A percentile compares a stretch with the other conserved stretches of the same genome.
Evolutionary conservation across 2,888 invertebrate species (phyloP).

Genomic region (Tridacna gigas): DNA sequence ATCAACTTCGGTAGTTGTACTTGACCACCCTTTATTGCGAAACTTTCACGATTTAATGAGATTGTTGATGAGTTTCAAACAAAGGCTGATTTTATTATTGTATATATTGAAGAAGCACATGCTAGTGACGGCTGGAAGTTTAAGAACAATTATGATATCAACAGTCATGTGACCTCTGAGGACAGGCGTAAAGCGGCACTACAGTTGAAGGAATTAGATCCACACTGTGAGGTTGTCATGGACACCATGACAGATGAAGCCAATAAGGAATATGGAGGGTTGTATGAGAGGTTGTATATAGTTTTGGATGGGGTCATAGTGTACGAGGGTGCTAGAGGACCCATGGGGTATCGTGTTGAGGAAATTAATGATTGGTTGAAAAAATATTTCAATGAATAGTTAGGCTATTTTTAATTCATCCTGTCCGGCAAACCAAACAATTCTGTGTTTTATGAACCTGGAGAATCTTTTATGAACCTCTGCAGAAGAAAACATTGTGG

Average conservation of each 20-base stretch:
- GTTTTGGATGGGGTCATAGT: constrained; percentile 70
- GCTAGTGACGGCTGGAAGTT: constrained; percentile 80
- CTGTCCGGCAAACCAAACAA: neutral
- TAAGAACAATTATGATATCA: constrained; percentile 69
- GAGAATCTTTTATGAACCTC: neutral
- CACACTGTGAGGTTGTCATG: constrained; percentile 70
- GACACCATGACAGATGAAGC: constrained; percentile 76
- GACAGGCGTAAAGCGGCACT: constrained; percentile 74
- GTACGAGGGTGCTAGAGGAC: constrained; percentile 75
- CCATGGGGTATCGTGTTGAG: constrained; percentile 69
- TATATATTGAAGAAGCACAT: constrained; percentile 82
- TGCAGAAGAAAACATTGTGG: neutral
- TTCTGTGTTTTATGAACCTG: neutral
- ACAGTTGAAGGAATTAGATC: constrained; percentile 49
- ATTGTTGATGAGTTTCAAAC: constrained; percentile 70
- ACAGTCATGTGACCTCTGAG: constrained; percentile 63
- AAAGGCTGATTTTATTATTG: constrained; percentile 76
- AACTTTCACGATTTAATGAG: constrained; percentile 72
- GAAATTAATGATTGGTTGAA: constrained; percentile 76
- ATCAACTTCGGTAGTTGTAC: constrained; percentile 82
- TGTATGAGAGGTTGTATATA: constrained; percentile 79
- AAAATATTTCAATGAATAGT: constrained; percentile 40
- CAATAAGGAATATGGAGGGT: constrained; percentile 73
- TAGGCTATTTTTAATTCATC: neutral
- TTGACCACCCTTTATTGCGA: constrained; percentile 79